Base-by-base conservation (phyloP, 2,113 vertebrate genomes). In the Rhea pennata region DNA sequence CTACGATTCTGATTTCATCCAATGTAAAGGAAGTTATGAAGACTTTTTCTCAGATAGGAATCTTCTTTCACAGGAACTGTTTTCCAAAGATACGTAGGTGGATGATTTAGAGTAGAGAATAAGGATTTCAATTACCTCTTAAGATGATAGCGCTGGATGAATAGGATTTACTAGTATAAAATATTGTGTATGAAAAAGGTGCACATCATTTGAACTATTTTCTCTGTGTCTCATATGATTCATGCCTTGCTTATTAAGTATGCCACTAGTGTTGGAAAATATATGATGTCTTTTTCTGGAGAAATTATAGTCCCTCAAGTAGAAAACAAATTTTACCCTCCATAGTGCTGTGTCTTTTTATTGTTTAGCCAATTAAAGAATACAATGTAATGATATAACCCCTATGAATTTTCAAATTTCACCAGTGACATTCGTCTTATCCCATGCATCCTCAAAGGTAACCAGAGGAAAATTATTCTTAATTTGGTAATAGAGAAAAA, bases 301-400 rank as follows among this genome's bases (percentile, higher is more conserved):
- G 44, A 95, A 50, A 95, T 46, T 53, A 33, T 70, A 66, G 5
- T 80, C 66, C 42, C 71, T 86, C 59, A 87, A 87, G 48, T 73
- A 84, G 79, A 92, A 95, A 95, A 71, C 56, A 88, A 77, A 70
- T 76, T 95, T 85, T 85, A 83, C 15, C 16, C 21, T 91, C 77
- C 36, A 80, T 17, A 76, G 70, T 89, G 50, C 51, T 79, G 42
- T 87, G 26, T 64, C 36, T 42, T 90, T 95, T 92, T 69, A 93
- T 86, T 87, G 74, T 94, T 95, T 91, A 71, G 21, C 22, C 48
- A 84, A 56, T 91, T 88, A 97, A 83, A 89, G 33, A 84, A 86
- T 26, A 12, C 51, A 5, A 27, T 90, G 82, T 96, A 84, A 76
- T 36, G 36, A 36, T 82, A 73, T 21, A 87, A 69, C n/a, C 48